phyloP scores from a whole-genome alignment of 2,888 invertebrate species.

The Ennomos fuscantarius region DNA sequence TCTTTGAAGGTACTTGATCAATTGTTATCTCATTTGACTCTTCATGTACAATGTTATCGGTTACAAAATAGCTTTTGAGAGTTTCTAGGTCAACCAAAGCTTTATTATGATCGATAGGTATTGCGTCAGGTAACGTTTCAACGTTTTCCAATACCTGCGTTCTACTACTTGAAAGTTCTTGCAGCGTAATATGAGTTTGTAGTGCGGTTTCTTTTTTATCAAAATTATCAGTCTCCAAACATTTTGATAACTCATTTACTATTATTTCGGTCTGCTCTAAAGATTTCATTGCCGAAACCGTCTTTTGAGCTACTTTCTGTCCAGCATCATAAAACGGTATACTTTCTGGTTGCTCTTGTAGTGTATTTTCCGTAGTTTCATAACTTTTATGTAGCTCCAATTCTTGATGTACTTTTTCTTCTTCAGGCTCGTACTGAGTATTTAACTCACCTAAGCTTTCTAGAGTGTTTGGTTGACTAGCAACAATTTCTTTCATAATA shows the following conservation, averaged over 20 bases:
- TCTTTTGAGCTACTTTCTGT: slow-evolving; percentile 45
- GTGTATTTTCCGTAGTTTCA: slow-evolving; percentile 55
- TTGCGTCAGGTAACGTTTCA: slow-evolving; percentile 43
- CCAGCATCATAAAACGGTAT: slow-evolving; percentile 34
- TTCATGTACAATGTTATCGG: slow-evolving; percentile 69
- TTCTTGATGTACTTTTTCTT: slow-evolving; percentile 46
- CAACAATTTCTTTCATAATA: slow-evolving; percentile 54
- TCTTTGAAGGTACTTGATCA: slow-evolving; percentile 64
- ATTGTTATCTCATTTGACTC: slow-evolving; percentile 68
- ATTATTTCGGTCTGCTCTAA: slow-evolving; percentile 59
- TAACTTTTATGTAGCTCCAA: slow-evolving; percentile 62
- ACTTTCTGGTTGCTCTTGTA: slow-evolving; percentile 51
- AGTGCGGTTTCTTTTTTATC: slow-evolving; percentile 54
- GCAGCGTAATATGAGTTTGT: slow-evolving; percentile 51
- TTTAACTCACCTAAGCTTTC: slow-evolving; percentile 53
- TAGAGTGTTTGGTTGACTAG: slow-evolving; percentile 54
- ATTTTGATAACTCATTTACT: slow-evolving; percentile 49
- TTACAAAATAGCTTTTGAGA: slow-evolving; percentile 57
- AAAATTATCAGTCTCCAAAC: slow-evolving; percentile 38
- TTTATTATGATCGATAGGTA: slow-evolving; percentile 45
- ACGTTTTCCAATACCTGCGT: slow-evolving; percentile 60
- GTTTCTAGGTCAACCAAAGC: slow-evolving; percentile 59
- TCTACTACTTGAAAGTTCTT: slow-evolving; percentile 54
- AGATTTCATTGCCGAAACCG: slow-evolving; percentile 56
- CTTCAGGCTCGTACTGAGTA: slow-evolving; percentile 42